A percentile compares a stretch with the other conserved stretches of the same genome.
Conservation (phyloP, 2,888 invertebrate species). For the Bombyx huttoni region DNA sequence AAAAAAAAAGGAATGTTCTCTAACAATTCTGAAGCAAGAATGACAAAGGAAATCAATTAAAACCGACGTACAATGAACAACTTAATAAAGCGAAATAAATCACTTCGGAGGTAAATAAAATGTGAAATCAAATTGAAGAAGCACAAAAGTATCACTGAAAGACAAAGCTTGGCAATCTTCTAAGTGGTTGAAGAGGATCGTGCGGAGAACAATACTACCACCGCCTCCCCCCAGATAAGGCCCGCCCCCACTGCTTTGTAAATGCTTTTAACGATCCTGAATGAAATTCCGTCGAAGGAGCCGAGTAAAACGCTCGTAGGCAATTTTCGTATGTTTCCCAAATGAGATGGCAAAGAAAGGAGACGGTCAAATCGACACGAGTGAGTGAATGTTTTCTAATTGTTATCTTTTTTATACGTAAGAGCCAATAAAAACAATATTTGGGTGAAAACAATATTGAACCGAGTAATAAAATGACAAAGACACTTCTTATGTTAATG, state of each 20-base stretch:
- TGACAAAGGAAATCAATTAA: constrained; percentile 4
- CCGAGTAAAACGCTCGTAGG: too few relatives aligned
- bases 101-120: constrained; percentile 25
- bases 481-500: too few relatives aligned
- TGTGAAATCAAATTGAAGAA: constrained; percentile 42
- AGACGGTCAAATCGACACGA: too few relatives aligned
- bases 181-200: constrained; percentile 57
- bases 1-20: too few relatives aligned
- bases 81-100: constrained; percentile 20
- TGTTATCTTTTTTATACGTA: too few relatives aligned
- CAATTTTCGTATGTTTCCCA: too few relatives aligned
- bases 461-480: too few relatives aligned
- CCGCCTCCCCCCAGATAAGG: constrained; percentile 35
- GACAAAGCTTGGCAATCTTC: constrained; percentile 63
- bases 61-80: neutral
- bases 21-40: neutral
- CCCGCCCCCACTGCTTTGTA: constrained; percentile 34
- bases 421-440: too few relatives aligned
- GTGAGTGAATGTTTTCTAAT: too few relatives aligned
- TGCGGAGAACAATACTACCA: constrained; percentile 10
- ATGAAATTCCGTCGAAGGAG: constrained; percentile 33
- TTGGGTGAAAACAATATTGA: too few relatives aligned
- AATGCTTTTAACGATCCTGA: constrained; percentile 44
- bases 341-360: too few relatives aligned
- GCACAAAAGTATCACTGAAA: constrained; percentile 50